Conservation (phyloP, 2,113 vertebrate species). For the Campylomormyrus tamandua region DNA sequence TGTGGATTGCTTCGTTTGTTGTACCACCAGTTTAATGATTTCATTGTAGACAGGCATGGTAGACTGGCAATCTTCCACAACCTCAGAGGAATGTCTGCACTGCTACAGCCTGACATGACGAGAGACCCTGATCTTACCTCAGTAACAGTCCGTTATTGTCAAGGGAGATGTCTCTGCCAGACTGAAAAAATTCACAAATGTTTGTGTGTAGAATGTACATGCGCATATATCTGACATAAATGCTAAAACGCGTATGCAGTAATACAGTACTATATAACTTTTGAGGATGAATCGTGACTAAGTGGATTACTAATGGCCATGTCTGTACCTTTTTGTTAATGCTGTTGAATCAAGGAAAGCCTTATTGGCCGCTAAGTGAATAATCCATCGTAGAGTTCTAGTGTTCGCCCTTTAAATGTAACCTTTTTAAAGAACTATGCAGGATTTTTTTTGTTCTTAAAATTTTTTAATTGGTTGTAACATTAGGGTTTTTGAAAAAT, state of each 20-base stretch:
- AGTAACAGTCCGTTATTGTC: background rate
- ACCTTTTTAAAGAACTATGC: constrained; percentile 21
- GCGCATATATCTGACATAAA: background rate
- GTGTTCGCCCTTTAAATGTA: constrained; percentile 17
- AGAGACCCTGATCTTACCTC: constrained; percentile 3
- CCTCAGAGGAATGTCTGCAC: background rate
- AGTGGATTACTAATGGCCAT: background rate
- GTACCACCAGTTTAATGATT: background rate
- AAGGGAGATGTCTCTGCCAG: background rate
- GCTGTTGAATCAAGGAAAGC: background rate
- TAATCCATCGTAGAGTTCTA: background rate
- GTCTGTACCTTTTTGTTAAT: background rate
- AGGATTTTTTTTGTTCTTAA: constrained; percentile 2
- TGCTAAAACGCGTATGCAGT: background rate
- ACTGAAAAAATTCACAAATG: background rate
- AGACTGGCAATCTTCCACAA: background rate
- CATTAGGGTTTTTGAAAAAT: background rate
- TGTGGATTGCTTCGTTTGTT: background rate
- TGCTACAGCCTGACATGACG: background rate
- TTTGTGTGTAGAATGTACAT: background rate
- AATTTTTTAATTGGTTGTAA: background rate
- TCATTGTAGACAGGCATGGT: background rate
- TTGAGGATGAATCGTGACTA: background rate
- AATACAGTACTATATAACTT: background rate
- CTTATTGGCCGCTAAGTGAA: background rate